These are phyloP conservation scores for Limnephilus auricula DNA, from an alignment of 2,888 invertebrate species.

Conservation along the genomic window DNA sequence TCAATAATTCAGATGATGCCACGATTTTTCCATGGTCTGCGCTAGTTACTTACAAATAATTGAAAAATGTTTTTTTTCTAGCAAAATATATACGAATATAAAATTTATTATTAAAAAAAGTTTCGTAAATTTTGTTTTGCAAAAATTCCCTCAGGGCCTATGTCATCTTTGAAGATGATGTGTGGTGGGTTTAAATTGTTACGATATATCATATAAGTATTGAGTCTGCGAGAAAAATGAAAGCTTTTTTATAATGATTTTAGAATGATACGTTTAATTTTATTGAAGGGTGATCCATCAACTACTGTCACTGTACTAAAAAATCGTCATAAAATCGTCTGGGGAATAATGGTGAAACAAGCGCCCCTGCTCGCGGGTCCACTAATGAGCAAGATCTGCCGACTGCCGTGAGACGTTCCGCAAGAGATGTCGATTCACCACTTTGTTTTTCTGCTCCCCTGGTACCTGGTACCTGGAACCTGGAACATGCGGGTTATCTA, in stretches of 20 bases:
- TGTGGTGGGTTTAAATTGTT: too few relatives aligned
- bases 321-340: background rate
- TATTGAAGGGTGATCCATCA: background rate
- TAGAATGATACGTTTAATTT: background rate
- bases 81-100: too few relatives aligned
- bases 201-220: background rate
- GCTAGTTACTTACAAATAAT: too few relatives aligned
- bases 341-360: background rate
- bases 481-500: conserved; percentile 2
- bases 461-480: conserved; percentile 33
- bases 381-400: conserved; percentile 59
- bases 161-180: too few relatives aligned
- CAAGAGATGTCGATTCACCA: conserved; percentile 55
- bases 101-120: too few relatives aligned
- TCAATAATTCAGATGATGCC: too few relatives aligned
- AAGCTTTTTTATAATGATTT: background rate
- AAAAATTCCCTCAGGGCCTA: too few relatives aligned
- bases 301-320: background rate
- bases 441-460: conserved; percentile 55
- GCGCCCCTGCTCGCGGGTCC: conserved; percentile 36
- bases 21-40: too few relatives aligned
- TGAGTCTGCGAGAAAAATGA: background rate
- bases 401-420: conserved; percentile 49
- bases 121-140: too few relatives aligned
- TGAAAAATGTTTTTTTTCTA: too few relatives aligned